Conservation (phyloP, 1,140 invertebrate species). For the Drosophila sproati region DNA sequence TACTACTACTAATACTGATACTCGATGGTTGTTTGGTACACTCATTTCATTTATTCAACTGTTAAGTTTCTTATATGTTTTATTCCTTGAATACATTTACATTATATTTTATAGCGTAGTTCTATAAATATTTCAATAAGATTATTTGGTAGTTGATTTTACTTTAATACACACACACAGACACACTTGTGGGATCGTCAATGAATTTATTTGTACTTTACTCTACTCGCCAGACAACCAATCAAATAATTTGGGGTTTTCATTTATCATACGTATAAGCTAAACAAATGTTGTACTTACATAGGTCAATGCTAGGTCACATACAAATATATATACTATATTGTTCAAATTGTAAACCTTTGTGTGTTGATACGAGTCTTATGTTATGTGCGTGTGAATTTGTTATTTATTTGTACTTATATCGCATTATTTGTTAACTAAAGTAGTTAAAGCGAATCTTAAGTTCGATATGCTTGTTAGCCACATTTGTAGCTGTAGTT, state of each 20-base stretch:
- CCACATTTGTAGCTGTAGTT: slow-evolving; percentile 34
- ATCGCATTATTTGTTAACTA: slow-evolving; percentile 48
- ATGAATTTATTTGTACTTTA: slow-evolving; percentile 38
- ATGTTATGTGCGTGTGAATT: slow-evolving; percentile 81
- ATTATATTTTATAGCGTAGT: slow-evolving; percentile 55
- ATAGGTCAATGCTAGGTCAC: slow-evolving; percentile 72
- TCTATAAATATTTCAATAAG: slow-evolving; percentile 36
- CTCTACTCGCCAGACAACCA: slow-evolving; percentile 68
- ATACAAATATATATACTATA: slow-evolving; percentile 55
- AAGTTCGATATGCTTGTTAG: slow-evolving; percentile 64
- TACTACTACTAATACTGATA: slow-evolving; percentile 62
- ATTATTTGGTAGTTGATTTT: slow-evolving; percentile 51
- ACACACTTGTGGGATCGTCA: slow-evolving; percentile 3
- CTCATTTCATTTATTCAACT: slow-evolving; percentile 78
- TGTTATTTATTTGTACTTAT: slow-evolving; percentile 69
- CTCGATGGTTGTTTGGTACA: slow-evolving; percentile 86
- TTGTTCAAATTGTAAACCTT: slow-evolving; percentile 80
- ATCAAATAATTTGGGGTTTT: slow-evolving; percentile 58
- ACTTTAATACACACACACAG: not conserved
- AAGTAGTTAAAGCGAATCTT: slow-evolving; percentile 64
- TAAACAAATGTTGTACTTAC: slow-evolving; percentile 54
- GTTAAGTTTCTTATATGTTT: slow-evolving; percentile 31
- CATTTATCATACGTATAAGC: slow-evolving; percentile 69
- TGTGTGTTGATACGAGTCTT: slow-evolving; percentile 79
- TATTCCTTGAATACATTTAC: slow-evolving; percentile 83